A percentile compares a stretch with the other conserved stretches of the same genome.
Conservation (phyloP, 2,113 vertebrate species). For the Oplegnathus fasciatus region DNA sequence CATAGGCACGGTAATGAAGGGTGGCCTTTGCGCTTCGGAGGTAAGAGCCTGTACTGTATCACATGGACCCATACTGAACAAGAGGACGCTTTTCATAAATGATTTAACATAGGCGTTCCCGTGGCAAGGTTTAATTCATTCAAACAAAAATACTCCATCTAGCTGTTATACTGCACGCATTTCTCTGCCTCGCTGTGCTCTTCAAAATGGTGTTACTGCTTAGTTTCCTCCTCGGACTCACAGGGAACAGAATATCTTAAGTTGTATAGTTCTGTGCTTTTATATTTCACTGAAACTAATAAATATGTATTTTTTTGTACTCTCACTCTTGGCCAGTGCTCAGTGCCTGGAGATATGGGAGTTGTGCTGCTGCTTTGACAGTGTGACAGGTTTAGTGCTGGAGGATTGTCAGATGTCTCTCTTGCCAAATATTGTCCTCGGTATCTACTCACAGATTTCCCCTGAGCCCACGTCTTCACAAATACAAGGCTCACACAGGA, state of each 20-base stretch:
- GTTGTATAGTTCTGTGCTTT: conserved; percentile 40
- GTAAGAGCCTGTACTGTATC: conserved; percentile 41
- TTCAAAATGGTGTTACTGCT: conserved; percentile 31
- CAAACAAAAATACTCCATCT: conserved; percentile 48
- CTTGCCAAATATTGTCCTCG: conserved; percentile 70
- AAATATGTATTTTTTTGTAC: conserved; percentile 60
- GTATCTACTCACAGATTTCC: conserved; percentile 63
- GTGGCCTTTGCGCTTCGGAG: conserved; percentile 27
- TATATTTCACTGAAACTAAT: conserved; percentile 51
- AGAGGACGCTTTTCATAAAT: conserved; percentile 67
- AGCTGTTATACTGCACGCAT: neutral
- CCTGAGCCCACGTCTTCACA: conserved; percentile 55
- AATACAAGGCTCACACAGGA: conserved; percentile 56
- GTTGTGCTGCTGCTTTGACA: conserved; percentile 67
- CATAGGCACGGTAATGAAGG: conserved; percentile 60
- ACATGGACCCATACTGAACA: conserved; percentile 44
- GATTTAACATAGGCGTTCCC: conserved; percentile 59
- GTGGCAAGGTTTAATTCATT: conserved; percentile 67
- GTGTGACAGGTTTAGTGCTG: conserved; percentile 73
- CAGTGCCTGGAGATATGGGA: conserved; percentile 53
- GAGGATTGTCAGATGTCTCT: conserved; percentile 71
- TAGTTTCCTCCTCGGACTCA: conserved; percentile 24
- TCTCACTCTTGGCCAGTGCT: conserved; percentile 39
- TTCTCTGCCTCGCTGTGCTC: conserved; percentile 20
- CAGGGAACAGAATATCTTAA: conserved; percentile 51